Conservation (phyloP, 30 jellyfish, hydroid and myxozoan genomes). For the Clytia hemisphaerica region DNA sequence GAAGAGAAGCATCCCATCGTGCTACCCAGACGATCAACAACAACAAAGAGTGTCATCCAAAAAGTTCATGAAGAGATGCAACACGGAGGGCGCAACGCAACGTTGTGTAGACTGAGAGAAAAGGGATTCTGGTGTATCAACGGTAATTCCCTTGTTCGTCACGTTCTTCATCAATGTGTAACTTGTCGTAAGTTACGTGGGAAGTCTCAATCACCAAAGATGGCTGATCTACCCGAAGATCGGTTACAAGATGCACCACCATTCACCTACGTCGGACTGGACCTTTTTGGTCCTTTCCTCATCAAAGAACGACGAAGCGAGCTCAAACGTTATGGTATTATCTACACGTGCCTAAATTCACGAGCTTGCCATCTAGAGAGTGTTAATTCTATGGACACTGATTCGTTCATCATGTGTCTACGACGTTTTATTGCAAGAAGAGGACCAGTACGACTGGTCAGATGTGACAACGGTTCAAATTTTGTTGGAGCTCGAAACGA, state of each 20-base stretch:
- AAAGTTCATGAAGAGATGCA: constrained; percentile 10
- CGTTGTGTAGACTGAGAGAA: constrained; percentile 20
- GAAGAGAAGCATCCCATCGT: constrained; percentile 35
- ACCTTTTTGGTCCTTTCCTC: constrained; percentile 37
- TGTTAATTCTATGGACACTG: neutral
- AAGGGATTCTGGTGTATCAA: constrained; percentile 38
- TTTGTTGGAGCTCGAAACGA: constrained; percentile 24
- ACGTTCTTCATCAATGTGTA: constrained; percentile 31
- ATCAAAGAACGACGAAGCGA: constrained; percentile 29
- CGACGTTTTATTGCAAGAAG: constrained; percentile 2
- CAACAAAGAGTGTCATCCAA: too few species aligned
- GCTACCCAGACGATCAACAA: too few species aligned
- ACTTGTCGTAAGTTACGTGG: constrained; percentile 32
- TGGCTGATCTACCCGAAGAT: constrained; percentile 55
- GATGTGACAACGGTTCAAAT: constrained; percentile 5
- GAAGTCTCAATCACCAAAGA: constrained; percentile 22
- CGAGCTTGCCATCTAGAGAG: constrained; percentile 4
- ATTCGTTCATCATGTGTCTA: constrained; percentile 20
- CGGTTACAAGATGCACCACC: constrained; percentile 32
- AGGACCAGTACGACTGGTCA: neutral
- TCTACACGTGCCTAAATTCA: constrained; percentile 19
- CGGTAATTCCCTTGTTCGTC: constrained; percentile 19
- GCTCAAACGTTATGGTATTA: constrained; percentile 28
- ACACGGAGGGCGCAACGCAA: constrained; percentile 26
- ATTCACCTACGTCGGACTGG: constrained; percentile 33